Conservation (phyloP, 2,113 vertebrate species). For the Anoplopoma fimbria region DNA sequence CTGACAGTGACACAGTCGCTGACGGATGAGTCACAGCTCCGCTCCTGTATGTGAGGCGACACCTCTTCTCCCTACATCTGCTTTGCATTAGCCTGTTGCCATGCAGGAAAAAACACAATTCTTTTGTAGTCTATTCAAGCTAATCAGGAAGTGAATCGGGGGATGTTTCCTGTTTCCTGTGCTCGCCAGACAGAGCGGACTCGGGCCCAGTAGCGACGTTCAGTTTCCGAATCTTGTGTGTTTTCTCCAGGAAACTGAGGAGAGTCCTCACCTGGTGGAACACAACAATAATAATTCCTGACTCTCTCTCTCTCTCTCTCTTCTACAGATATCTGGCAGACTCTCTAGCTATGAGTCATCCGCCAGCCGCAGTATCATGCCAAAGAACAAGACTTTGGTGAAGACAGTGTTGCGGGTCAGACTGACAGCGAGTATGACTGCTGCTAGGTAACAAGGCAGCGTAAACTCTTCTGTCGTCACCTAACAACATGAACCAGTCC, state of each 20-base stretch:
- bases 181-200: conserved; percentile 75
- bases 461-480: conserved; percentile 35
- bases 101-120: conserved; percentile 82
- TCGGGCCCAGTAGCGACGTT: conserved; percentile 57
- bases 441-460: conserved; percentile 58
- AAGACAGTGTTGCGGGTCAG: conserved; percentile 74
- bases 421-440: conserved; percentile 46
- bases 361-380: conserved; percentile 38
- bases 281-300: conserved; percentile 43
- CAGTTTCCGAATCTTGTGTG: conserved; percentile 83
- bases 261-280: conserved; percentile 60
- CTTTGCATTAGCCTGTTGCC: conserved; percentile 82
- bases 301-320: background rate
- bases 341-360: conserved; percentile 67
- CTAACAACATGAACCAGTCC: conserved; percentile 13
- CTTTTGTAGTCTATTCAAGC: conserved; percentile 84
- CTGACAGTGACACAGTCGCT: conserved; percentile 41
- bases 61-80: conserved; percentile 79
- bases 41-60: conserved; percentile 60
- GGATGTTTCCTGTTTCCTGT: conserved; percentile 89
- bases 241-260: conserved; percentile 73
- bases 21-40: conserved; percentile 72
- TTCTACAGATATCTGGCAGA: conserved; percentile 49
- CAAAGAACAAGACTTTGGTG: conserved; percentile 64
- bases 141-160: conserved; percentile 84